These are phyloP conservation scores for Odontesthes bonariensis DNA, from an alignment of 2,113 vertebrate species.

Conservation along the genomic window DNA sequence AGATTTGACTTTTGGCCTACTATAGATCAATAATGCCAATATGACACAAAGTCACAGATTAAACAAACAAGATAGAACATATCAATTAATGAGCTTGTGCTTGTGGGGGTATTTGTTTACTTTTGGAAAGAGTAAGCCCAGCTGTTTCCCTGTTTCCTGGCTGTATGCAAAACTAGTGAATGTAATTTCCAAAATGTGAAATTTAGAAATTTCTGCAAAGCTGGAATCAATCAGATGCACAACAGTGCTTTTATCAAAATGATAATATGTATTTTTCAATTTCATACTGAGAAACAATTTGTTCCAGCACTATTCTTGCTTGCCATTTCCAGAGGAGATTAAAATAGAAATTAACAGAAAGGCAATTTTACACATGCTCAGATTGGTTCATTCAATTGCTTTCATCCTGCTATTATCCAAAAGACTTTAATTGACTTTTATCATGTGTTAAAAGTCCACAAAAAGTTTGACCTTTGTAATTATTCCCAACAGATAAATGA, in stretches of 20 bases:
- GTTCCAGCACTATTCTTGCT: not conserved
- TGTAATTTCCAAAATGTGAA: not conserved
- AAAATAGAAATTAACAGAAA: constrained; percentile 29
- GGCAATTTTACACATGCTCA: constrained; percentile 17
- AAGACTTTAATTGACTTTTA: constrained; percentile 16
- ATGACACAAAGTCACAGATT: not conserved
- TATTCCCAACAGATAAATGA: not conserved
- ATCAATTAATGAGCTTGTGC: too few species aligned
- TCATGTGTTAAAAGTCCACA: constrained; percentile 2
- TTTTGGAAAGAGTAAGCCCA: too few species aligned
- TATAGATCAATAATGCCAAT: not conserved
- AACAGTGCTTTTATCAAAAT: not conserved
- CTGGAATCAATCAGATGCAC: not conserved
- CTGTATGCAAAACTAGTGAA: not conserved
- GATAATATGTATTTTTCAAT: not conserved
- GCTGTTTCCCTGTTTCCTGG: too few species aligned
- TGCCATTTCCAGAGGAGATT: constrained; percentile 30
- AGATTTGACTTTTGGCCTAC: not conserved
- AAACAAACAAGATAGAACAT: not conserved
- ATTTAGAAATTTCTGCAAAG: not conserved
- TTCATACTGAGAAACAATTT: constrained; percentile 2
- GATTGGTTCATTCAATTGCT: constrained; percentile 30
- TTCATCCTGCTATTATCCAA: constrained; percentile 33
- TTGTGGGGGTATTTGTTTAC: not conserved
- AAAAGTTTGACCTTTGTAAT: not conserved